A percentile compares a stretch with the other conserved stretches of the same genome.
Conservation (phyloP, 2,888 invertebrate genomes). For the Carabus problematicus region DNA sequence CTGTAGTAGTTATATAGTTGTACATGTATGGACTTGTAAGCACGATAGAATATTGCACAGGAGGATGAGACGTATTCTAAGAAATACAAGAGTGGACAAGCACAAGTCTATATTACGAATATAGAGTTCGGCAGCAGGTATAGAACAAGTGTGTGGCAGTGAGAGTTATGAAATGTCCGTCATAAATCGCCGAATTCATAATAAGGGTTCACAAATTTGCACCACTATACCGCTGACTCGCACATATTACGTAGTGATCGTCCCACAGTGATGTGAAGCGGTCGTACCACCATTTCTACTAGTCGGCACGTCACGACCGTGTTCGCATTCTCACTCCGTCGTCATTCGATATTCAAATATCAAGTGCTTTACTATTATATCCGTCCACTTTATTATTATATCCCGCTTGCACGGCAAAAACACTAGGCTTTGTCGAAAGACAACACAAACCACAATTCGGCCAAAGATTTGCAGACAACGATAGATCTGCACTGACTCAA, state of each 20-base stretch:
- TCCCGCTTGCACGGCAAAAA: conserved; percentile 36
- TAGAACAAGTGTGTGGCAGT: conserved; percentile 32
- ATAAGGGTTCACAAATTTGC: conserved; percentile 41
- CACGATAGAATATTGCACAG: too few species aligned
- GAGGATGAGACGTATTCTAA: not conserved
- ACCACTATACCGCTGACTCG: conserved; percentile 41
- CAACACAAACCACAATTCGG: too few species aligned
- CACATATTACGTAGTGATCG: conserved; percentile 35
- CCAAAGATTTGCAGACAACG: too few species aligned
- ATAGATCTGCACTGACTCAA: too few species aligned
- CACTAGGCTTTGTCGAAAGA: not conserved
- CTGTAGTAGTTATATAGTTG: too few species aligned
- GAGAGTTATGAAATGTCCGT: conserved; percentile 37
- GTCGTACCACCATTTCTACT: not conserved
- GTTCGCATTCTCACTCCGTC: not conserved
- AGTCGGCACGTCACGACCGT: not conserved
- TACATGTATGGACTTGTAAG: too few species aligned
- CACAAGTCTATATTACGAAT: not conserved
- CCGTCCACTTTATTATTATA: conserved; percentile 39
- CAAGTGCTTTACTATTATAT: conserved; percentile 37
- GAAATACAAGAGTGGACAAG: not conserved
- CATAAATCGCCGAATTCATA: conserved; percentile 42
- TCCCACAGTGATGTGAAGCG: not conserved
- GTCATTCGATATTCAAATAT: conserved; percentile 38
- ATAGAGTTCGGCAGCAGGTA: conserved; percentile 17